phyloP scores from a whole-genome alignment of 92 coral and sea anemone species.

The Desmophyllum pertusum region DNA sequence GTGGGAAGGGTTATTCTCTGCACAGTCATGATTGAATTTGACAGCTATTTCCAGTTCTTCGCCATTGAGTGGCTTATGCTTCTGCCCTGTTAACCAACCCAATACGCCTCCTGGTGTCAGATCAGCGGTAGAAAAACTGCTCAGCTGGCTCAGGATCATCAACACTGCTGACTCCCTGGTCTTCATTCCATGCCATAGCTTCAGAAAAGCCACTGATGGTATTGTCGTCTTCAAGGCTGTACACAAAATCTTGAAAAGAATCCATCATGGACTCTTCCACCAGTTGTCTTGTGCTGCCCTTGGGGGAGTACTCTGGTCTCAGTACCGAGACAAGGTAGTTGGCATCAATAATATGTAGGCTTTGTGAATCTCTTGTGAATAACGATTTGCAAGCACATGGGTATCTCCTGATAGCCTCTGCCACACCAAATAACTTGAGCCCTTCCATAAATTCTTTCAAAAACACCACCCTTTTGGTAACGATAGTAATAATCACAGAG shows the following conservation, averaged over 20 bases:
- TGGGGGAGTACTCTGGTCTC: slow-evolving; percentile 39
- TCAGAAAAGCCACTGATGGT: slow-evolving; percentile 26
- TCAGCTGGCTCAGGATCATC: no score
- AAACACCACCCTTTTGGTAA: slow-evolving; percentile 55
- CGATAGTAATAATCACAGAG: slow-evolving; percentile 52
- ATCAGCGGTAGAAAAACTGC: slow-evolving; percentile 42
- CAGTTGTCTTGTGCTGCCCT: slow-evolving; percentile 34
- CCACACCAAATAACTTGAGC: slow-evolving; percentile 49
- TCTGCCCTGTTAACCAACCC: slow-evolving; percentile 76
- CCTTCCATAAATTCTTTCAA: slow-evolving; percentile 68
- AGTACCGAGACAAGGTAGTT: slow-evolving; percentile 56
- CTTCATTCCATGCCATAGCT: slow-evolving; percentile 26
- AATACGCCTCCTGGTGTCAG: slow-evolving; percentile 54
- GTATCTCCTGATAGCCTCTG: slow-evolving; percentile 32
- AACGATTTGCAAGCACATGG: slow-evolving; percentile 50
- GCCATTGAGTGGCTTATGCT: slow-evolving; percentile 58
- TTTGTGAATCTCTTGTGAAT: slow-evolving; percentile 27
- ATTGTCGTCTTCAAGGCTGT: slow-evolving; percentile 57
- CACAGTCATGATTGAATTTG: slow-evolving; percentile 48
- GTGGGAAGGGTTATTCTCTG: slow-evolving; percentile 41
- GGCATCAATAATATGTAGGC: slow-evolving; percentile 54
- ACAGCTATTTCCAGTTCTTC: slow-evolving; percentile 17
- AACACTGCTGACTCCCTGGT: slow-evolving; percentile 12
- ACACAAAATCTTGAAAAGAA: slow-evolving; percentile 58
- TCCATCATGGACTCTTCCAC: slow-evolving; percentile 57